phyloP scores from a whole-genome alignment of 2,888 invertebrate genomes.

The Torymus texanus region DNA sequence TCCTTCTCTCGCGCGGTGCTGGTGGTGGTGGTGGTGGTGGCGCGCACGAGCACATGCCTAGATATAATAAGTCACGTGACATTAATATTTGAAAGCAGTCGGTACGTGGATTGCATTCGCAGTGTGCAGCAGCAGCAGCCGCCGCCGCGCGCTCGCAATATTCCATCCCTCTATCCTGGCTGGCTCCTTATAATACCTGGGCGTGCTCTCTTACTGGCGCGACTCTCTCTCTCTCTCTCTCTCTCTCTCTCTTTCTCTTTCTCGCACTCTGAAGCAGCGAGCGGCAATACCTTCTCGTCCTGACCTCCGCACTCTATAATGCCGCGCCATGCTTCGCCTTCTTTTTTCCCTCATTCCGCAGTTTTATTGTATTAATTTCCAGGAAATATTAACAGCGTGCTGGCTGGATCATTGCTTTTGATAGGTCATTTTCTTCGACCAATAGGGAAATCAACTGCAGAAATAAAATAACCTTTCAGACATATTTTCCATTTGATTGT shows the following conservation, averaged over 20 bases:
- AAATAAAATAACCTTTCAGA: no score
- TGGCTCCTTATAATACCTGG: constrained; percentile 39
- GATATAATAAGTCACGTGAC: constrained; percentile 76
- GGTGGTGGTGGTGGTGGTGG: not conserved
- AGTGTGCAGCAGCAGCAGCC: not conserved
- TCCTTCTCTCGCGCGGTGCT: constrained; percentile 20
- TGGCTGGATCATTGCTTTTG: no score
- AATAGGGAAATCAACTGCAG: no score
- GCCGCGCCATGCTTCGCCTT: not conserved
- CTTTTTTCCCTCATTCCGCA: constrained; percentile 7
- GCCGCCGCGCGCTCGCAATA: constrained; percentile 31
- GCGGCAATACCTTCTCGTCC: constrained; percentile 15
- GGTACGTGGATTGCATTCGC: constrained; percentile 74
- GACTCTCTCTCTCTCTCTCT: constrained; percentile 1
- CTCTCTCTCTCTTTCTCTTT: constrained; percentile 14
- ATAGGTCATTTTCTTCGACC: no score
- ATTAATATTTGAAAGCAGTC: constrained; percentile 75
- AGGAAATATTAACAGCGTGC: not conserved
- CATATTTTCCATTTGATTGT: no score
- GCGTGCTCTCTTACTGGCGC: not conserved
- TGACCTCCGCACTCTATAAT: not conserved
- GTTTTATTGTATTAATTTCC: not conserved
- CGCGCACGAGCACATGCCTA: constrained; percentile 65
- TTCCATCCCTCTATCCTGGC: constrained; percentile 38
- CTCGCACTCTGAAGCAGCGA: not conserved